Evolutionary conservation across 1,140 invertebrate species (phyloP), one percentile per base, ranked within the genome.

Genomic region (Lineus longissimus): DNA sequence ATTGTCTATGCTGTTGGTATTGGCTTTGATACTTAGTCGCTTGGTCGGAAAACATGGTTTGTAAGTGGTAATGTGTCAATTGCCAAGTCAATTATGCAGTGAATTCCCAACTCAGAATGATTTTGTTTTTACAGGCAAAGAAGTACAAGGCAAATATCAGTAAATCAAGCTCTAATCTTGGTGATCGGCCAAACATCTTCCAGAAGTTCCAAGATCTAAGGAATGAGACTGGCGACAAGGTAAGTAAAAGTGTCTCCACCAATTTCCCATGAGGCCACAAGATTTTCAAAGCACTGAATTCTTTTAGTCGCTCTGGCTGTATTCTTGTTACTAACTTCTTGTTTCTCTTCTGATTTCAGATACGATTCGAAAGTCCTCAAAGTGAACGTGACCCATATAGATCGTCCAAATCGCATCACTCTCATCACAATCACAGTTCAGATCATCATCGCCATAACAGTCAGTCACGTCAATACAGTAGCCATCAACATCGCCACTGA

Each of bases 191-290:
- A 33, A 72, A 72, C 51, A 61, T 64, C 2, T 72, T 72, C 62
- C 71, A 72, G 56, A 64, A 62, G 45, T 43, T 47, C 19, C 69
- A 71, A 56, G 65, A 73, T 31, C 31, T 66, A n/a, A 65, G 54
- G 25, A 70, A 69, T 47, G 45, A 64, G 29, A 30, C 36, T 0
- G 60, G 63, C 27, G 54, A 51, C 1, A 56, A 63, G 33, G 64
- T 66, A 54, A 57, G 47, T 59, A 6, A 31, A 6, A 19, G 11
- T 57, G 23, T 27, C 55, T 57, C 7, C 29, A 6, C 29, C n/a
- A 25, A 19, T 27, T 27, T 57, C 30, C 6, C 55, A 23, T 31
- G 19, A 33, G 33, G 19, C 25, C n/a, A 17, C 29, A n/a, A n/a
- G n/a, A n/a, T n/a, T n/a, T n/a, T n/a, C n/a, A n/a, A n/a, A n/a